These are phyloP conservation scores for Teleopsis dalmanni DNA, from an alignment of 1,140 invertebrate genomes.

Conservation along the genomic window DNA sequence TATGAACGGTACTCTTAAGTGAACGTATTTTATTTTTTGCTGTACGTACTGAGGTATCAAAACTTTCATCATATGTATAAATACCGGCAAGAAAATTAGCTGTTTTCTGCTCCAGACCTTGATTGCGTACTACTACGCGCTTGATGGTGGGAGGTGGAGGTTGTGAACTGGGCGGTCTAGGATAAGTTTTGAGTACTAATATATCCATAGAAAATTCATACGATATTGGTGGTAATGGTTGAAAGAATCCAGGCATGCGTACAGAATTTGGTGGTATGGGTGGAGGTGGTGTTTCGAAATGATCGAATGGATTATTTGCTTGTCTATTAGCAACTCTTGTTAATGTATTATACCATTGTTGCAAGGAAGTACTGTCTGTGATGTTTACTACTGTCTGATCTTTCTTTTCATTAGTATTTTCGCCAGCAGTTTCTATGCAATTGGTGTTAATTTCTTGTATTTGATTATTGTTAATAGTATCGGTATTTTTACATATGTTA, in stretches of 20 bases:
- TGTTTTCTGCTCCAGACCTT: slow-evolving; percentile 39
- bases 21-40: slow-evolving; percentile 41
- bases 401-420: background rate
- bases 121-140: slow-evolving; percentile 36
- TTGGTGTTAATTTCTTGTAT: too few species aligned
- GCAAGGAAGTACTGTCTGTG: slow-evolving; percentile 34
- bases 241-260: slow-evolving; percentile 43
- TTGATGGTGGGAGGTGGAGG: slow-evolving; percentile 30
- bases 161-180: slow-evolving; percentile 36
- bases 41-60: slow-evolving; percentile 37
- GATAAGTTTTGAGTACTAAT: slow-evolving; percentile 32
- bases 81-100: slow-evolving; percentile 41
- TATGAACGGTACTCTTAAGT: slow-evolving; percentile 39
- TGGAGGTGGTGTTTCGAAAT: slow-evolving; percentile 24
- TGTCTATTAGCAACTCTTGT: slow-evolving; percentile 21
- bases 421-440: background rate
- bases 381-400: slow-evolving; percentile 26
- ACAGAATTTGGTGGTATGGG: slow-evolving; percentile 32
- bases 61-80: slow-evolving; percentile 28
- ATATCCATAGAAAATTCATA: slow-evolving; percentile 43
- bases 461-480: too few species aligned
- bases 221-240: slow-evolving; percentile 40
- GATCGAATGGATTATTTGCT: slow-evolving; percentile 2
- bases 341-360: slow-evolving; percentile 35
- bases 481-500: too few species aligned